A percentile compares a stretch with the other conserved stretches of the same genome.
phyloP scores from a whole-genome alignment of 2,888 invertebrate genomes.

The Lithophane ornitopus region DNA sequence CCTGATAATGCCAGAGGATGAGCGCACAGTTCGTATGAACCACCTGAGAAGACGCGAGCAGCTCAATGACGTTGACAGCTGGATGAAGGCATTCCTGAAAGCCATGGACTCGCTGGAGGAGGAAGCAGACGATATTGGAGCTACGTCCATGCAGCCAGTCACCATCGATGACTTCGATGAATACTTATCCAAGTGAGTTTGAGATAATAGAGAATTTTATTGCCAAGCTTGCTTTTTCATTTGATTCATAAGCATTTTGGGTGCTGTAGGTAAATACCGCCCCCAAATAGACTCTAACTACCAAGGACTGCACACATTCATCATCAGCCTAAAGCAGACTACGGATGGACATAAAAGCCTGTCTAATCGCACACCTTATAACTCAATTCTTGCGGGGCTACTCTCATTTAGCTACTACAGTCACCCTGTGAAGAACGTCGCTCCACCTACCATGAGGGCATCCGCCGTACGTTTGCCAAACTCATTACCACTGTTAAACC shows the following conservation, averaged over 20 bases:
- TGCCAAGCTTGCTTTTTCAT: not conserved
- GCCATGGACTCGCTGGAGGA: constrained; percentile 96
- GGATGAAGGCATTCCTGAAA: constrained; percentile 97
- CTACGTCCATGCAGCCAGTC: constrained; percentile 97
- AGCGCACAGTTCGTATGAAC: constrained; percentile 96
- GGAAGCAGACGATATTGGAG: constrained; percentile 95
- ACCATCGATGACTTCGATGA: constrained; percentile 97
- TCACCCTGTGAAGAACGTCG: not conserved
- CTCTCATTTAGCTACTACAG: too few relatives aligned
- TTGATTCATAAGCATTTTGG: not conserved
- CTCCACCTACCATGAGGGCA: not conserved
- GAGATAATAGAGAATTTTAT: not conserved
- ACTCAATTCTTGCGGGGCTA: not conserved
- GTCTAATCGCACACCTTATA: not conserved
- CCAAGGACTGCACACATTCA: not conserved
- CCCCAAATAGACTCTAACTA: not conserved
- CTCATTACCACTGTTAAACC: not conserved
- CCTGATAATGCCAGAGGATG: constrained; percentile 97
- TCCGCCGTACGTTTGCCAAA: not conserved
- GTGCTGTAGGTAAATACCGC: not conserved
- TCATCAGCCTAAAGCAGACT: not conserved
- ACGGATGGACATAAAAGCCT: not conserved
- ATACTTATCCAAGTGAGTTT: constrained; percentile 95
- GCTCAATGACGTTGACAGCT: constrained; percentile 95
- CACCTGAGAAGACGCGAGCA: constrained; percentile 95